These are phyloP conservation scores for Panopea generosa DNA, from an alignment of 2,888 invertebrate species.

Conservation along the genomic window DNA sequence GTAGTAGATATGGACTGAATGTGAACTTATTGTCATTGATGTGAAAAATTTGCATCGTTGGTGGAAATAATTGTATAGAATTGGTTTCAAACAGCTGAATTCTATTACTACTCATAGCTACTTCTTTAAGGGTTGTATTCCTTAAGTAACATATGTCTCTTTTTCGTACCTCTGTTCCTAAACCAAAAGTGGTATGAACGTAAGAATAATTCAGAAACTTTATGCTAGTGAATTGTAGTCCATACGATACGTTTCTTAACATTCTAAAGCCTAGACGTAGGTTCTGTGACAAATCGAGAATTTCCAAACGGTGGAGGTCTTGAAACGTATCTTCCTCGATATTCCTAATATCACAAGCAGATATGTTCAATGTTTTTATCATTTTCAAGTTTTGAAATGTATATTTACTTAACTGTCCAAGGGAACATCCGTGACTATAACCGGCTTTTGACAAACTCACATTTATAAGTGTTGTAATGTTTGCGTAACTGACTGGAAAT, in stretches of 20 bases:
- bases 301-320: neutral
- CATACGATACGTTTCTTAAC: slow-evolving; percentile 40
- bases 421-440: neutral
- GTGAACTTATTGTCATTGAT: slow-evolving; percentile 41
- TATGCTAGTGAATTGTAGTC: slow-evolving; percentile 44
- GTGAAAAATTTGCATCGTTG: slow-evolving; percentile 15
- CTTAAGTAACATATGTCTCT: slow-evolving; percentile 45
- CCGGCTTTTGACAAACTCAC: slow-evolving; percentile 11
- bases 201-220: slow-evolving; percentile 32
- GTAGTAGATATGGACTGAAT: slow-evolving; percentile 40
- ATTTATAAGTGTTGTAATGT: neutral
- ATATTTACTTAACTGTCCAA: neutral
- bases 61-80: slow-evolving; percentile 18
- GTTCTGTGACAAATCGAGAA: slow-evolving; percentile 46
- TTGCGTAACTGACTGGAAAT: neutral
- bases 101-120: slow-evolving; percentile 31
- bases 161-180: slow-evolving; percentile 9
- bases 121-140: slow-evolving; percentile 39
- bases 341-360: neutral
- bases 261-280: slow-evolving; percentile 23
- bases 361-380: neutral
- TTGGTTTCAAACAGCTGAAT: slow-evolving; percentile 31
- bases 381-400: slow-evolving; percentile 3
- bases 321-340: neutral
- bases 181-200: slow-evolving; percentile 40